Percentiles rank a stretch among this genome's conserved stretches.
phyloP scores from a whole-genome alignment of 2,797 vertebrate genomes.

The Diplodus puntazzo region DNA sequence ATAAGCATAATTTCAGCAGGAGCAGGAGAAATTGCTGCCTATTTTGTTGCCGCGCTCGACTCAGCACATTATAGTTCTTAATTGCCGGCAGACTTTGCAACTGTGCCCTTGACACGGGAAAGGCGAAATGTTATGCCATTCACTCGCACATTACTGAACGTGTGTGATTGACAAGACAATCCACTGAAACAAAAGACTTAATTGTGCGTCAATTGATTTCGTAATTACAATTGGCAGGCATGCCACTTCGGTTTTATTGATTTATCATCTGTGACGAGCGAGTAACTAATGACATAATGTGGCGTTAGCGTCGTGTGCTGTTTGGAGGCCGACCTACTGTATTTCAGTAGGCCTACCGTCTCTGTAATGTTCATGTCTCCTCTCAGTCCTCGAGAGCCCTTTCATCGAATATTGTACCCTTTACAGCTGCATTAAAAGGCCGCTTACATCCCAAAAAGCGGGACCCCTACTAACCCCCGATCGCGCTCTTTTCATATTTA shows the following conservation, averaged over 20 bases:
- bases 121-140: conserved; percentile 75
- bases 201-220: conserved; percentile 80
- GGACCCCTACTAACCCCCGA: conserved; percentile 49
- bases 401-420: conserved; percentile 25
- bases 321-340: conserved; percentile 1
- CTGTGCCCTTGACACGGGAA: conserved; percentile 76
- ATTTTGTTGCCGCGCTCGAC: conserved; percentile 83
- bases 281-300: conserved; percentile 66
- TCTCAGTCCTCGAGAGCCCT: conserved; percentile 18
- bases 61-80: conserved; percentile 79
- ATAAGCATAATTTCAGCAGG: conserved; percentile 93
- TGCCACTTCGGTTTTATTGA: conserved; percentile 72
- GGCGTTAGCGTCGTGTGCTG: conserved; percentile 16
- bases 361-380: background rate
- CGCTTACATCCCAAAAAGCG: conserved; percentile 50
- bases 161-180: conserved; percentile 80
- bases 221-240: conserved; percentile 82
- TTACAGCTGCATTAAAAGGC: conserved; percentile 40
- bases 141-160: conserved; percentile 64
- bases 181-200: conserved; percentile 82
- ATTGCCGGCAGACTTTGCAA: conserved; percentile 77
- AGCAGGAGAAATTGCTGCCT: conserved; percentile 86
- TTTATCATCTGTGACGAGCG: conserved; percentile 68
- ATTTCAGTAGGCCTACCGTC: conserved; percentile 1
- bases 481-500: conserved; percentile 62